Evolutionary conservation across 1,140 invertebrate species (phyloP).

Genomic region (Trichogramma pretiosum): DNA sequence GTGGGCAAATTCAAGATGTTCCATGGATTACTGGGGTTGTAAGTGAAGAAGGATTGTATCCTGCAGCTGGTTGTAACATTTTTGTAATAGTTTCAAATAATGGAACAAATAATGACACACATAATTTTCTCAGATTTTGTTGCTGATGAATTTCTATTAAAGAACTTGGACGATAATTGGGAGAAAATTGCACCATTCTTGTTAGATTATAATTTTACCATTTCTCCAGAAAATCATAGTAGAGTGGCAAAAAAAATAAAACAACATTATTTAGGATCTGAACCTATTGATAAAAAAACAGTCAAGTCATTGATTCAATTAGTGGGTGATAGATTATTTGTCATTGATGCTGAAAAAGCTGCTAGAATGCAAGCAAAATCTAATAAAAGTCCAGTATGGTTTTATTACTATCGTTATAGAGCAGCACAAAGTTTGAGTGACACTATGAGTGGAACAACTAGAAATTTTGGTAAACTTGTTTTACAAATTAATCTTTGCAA

Average conservation of each 20-base stretch:
- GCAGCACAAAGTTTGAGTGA: neutral
- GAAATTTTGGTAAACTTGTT: neutral
- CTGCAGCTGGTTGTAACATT: neutral
- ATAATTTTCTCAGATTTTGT: neutral
- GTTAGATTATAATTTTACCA: slow-evolving; percentile 6
- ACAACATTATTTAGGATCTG: slow-evolving; percentile 13
- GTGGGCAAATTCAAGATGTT: slow-evolving; percentile 24
- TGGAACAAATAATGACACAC: neutral
- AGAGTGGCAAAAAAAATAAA: neutral
- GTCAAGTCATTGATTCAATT: neutral
- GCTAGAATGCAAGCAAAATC: neutral
- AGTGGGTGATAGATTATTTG: neutral
- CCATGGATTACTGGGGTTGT: slow-evolving; percentile 30
- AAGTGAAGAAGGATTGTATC: slow-evolving; percentile 29
- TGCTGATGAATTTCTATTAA: neutral
- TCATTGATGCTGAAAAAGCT: neutral
- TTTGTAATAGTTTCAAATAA: neutral
- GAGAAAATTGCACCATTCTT: slow-evolving; percentile 3
- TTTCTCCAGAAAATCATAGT: neutral
- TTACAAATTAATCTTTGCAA: neutral
- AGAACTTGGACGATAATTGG: slow-evolving; percentile 5
- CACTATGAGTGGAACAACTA: neutral
- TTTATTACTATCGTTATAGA: neutral
- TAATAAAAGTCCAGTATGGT: neutral
- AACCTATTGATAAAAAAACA: slow-evolving; percentile 16